phyloP scores from a whole-genome alignment of 2,888 invertebrate genomes.

The Acleris laterana region DNA sequence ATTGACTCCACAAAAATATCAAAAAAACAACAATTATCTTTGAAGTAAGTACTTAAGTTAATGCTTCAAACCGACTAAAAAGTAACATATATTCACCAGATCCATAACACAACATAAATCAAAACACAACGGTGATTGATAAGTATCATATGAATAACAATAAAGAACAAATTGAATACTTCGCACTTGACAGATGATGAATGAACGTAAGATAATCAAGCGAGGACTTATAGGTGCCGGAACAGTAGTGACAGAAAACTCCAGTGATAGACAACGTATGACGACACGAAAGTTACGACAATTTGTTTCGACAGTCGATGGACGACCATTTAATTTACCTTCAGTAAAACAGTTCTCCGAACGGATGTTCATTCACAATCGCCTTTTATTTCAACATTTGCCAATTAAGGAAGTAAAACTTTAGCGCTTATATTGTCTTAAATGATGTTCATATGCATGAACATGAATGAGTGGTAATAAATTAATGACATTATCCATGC shows the following conservation, averaged over 20 bases:
- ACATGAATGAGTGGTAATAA: conserved; percentile 6
- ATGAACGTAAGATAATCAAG: conserved; percentile 54
- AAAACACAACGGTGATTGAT: conserved; percentile 22
- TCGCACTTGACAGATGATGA: conserved; percentile 55
- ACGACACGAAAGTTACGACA: neutral
- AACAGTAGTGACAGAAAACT: conserved; percentile 46
- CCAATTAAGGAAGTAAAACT: neutral
- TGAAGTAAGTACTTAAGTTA: conserved; percentile 6
- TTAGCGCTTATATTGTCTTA: neutral
- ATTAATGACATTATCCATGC: conserved; percentile 6
- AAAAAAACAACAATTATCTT: neutral
- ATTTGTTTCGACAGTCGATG: too few relatives aligned
- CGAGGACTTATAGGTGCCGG: conserved; percentile 48
- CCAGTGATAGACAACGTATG: conserved; percentile 34
- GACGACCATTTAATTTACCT: too few relatives aligned
- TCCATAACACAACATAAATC: conserved; percentile 28
- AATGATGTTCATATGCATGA: neutral
- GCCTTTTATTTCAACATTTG: neutral
- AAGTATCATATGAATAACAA: conserved; percentile 43
- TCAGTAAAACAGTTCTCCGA: too few relatives aligned
- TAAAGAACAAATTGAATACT: conserved; percentile 52
- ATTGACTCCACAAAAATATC: neutral
- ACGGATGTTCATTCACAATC: too few relatives aligned
- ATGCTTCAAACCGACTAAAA: conserved; percentile 23
- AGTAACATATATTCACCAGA: conserved; percentile 15